Base-by-base conservation (phyloP, 1,140 invertebrate species). In the Megalopta genalis region DNA sequence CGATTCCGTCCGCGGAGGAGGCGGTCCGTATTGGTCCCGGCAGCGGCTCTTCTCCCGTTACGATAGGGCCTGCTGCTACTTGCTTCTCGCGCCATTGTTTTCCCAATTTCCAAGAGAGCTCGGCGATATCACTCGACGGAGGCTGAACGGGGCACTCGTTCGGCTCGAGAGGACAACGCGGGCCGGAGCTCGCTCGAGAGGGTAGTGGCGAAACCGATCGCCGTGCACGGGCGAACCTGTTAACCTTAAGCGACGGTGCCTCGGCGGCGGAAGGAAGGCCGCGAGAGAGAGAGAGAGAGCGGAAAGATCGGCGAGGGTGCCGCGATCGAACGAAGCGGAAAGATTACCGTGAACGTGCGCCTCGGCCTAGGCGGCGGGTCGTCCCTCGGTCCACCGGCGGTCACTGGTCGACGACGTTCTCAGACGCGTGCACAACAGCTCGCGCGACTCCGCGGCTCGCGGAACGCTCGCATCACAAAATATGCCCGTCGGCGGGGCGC, bases 171-270 rank as follows among this genome's bases (percentile, higher is more conserved):
- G 16, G 52, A 54, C 18, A 4, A 49, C 12, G 12, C 4, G 39
- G 39, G 39, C 46, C 46, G 46, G 5, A 49, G 16, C 46, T 49
- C 12, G 46, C 16, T 12, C 2, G 46, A 9, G 49, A 12, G 49
- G 49, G 12, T 21, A 59, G n/a, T n/a, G 8, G 10, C 23, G 6
- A 25, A 57, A 2, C 54, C 9, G 21, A 57, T 57, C 54, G 37
- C 57, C 32, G 16, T n/a, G n/a, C n/a, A n/a, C n/a, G n/a, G n/a
- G n/a, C n/a, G 62, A 77, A 77, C n/a, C 59, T 42, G 16, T 59
- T 62, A 77, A 77, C 75, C 75, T 52, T 52, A 16, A 52, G n/a
- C n/a, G n/a, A n/a, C n/a, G n/a, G n/a, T n/a, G n/a, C n/a, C n/a
- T n/a, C n/a, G n/a, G n/a, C n/a, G n/a, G n/a, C n/a, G n/a, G n/a